These are phyloP conservation scores for Protobothrops flavoviridis DNA, from an alignment of 2,113 vertebrate species.

Conservation along the genomic window DNA sequence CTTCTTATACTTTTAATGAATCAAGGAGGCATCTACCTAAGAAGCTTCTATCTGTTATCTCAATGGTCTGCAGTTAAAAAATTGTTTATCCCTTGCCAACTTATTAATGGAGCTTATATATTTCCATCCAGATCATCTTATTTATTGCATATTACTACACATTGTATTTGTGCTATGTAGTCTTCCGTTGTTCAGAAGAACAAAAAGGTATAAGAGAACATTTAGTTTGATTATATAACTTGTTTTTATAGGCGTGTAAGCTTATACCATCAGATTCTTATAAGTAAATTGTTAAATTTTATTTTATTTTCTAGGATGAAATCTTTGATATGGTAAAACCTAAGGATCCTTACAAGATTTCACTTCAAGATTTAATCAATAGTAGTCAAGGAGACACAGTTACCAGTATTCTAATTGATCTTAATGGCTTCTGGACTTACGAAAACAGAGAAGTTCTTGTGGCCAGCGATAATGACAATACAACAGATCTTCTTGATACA, in stretches of 20 bases:
- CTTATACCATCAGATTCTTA: slow-evolving; percentile 1
- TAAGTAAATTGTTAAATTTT: slow-evolving; percentile 32
- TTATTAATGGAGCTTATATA: background rate
- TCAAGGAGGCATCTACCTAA: background rate
- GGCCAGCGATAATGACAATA: slow-evolving; percentile 82
- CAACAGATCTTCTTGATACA: slow-evolving; percentile 82
- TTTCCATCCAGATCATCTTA: background rate
- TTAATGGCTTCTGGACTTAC: slow-evolving; percentile 98
- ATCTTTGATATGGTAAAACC: slow-evolving; percentile 99
- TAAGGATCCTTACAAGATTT: slow-evolving; percentile 93
- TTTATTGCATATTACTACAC: background rate
- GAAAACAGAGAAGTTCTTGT: slow-evolving; percentile 98
- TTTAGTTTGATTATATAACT: background rate
- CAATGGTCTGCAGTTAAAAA: background rate
- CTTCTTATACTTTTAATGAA: background rate
- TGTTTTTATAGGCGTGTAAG: background rate
- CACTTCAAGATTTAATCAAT: slow-evolving; percentile 94
- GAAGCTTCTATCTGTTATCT: background rate
- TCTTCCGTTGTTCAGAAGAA: background rate
- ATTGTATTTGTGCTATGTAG: background rate
- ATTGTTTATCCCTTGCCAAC: background rate
- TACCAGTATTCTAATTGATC: slow-evolving; percentile 94
- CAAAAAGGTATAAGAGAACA: background rate
- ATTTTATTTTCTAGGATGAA: slow-evolving; percentile 83
- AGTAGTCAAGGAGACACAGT: slow-evolving; percentile 97